These are phyloP conservation scores for Caenorhabditis panamensis DNA, from an alignment of 2,888 invertebrate genomes.

Conservation along the genomic window DNA sequence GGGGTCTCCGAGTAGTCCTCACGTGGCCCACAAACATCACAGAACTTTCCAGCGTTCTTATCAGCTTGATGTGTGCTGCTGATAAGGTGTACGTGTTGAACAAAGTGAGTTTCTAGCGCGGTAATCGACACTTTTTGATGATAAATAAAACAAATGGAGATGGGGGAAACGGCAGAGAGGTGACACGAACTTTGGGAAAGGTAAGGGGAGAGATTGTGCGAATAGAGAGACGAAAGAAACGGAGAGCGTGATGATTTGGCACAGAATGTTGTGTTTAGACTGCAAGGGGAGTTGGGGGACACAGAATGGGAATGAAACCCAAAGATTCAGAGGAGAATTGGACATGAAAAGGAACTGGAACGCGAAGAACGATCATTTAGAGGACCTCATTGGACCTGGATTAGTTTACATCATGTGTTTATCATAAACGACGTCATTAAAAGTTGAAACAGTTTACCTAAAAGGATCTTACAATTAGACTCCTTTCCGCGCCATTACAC, in stretches of 20 bases:
- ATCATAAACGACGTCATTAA: background rate
- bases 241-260: conserved; percentile 32
- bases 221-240: conserved; percentile 15
- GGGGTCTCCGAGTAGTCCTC: conserved; percentile 3
- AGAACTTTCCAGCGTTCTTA: conserved; percentile 35
- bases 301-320: background rate
- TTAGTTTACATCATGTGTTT: too few relatives aligned
- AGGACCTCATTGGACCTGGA: too few relatives aligned
- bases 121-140: conserved; percentile 48
- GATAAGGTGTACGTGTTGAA: conserved; percentile 9
- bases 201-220: conserved; percentile 1
- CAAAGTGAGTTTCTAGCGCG: conserved; percentile 41
- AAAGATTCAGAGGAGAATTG: too few relatives aligned
- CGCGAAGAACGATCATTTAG: too few relatives aligned
- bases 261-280: conserved; percentile 49
- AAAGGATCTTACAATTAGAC: too few relatives aligned
- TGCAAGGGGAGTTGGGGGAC: background rate
- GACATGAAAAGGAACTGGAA: too few relatives aligned
- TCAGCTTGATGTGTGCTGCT: conserved; percentile 12
- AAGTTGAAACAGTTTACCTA: too few relatives aligned
- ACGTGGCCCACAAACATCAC: conserved; percentile 52
- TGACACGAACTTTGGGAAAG: conserved; percentile 15
- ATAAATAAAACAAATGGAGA: conserved; percentile 49
- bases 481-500: too few relatives aligned
- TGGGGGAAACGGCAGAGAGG: conserved; percentile 24